Conservation (phyloP, 2,888 invertebrate genomes). For the Polydrusus pterygomalis region DNA sequence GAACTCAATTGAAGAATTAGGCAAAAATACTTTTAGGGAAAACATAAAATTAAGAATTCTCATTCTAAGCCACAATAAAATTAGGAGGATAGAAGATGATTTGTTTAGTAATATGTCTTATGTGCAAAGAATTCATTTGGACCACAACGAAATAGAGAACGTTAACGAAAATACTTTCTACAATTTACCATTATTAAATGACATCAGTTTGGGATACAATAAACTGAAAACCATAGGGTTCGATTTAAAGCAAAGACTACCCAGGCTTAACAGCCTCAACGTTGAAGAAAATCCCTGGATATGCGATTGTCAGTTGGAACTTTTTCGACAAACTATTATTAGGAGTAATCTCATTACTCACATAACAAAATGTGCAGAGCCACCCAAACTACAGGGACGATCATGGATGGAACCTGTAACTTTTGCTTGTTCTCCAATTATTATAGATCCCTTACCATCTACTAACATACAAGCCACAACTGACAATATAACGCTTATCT, state of each 20-base stretch:
- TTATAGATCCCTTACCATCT: conserved; percentile 78
- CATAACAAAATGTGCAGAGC: conserved; percentile 84
- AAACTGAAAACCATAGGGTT: conserved; percentile 79
- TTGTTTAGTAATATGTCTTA: conserved; percentile 85
- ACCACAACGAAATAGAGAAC: conserved; percentile 82
- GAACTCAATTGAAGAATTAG: conserved; percentile 80
- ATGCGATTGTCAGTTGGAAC: conserved; percentile 89
- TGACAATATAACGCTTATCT: conserved; percentile 82
- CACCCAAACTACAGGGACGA: conserved; percentile 79
- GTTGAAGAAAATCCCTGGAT: conserved; percentile 90
- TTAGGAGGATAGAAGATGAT: conserved; percentile 82
- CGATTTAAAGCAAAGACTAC: conserved; percentile 79
- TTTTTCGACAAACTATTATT: conserved; percentile 85
- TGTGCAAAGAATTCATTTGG: conserved; percentile 85
- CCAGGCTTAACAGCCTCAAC: conserved; percentile 82
- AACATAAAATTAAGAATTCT: conserved; percentile 83
- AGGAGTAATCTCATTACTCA: conserved; percentile 83
- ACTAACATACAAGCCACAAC: conserved; percentile 77
- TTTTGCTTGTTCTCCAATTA: conserved; percentile 89
- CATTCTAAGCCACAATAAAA: conserved; percentile 83
- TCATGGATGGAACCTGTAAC: conserved; percentile 85
- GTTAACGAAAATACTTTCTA: conserved; percentile 79
- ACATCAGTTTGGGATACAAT: conserved; percentile 84
- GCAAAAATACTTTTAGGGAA: conserved; percentile 82
- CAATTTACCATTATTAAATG: conserved; percentile 76